Percentiles rank a stretch among this genome's conserved stretches.
Conservation (phyloP, 2,888 invertebrate genomes). For the Morinoia aosen region DNA sequence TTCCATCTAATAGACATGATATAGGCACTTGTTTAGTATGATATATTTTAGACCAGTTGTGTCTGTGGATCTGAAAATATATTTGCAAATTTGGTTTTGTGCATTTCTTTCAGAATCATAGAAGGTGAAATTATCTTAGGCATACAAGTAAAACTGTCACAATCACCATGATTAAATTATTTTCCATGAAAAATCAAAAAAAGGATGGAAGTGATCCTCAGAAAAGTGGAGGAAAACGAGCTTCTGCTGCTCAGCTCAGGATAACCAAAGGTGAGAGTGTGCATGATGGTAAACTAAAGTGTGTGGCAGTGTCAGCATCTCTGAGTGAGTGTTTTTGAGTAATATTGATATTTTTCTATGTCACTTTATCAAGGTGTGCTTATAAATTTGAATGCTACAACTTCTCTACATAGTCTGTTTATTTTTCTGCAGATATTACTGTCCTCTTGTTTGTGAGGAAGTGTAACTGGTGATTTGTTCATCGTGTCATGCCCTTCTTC, state of each 20-base stretch:
- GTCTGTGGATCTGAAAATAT: background rate
- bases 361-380: background rate
- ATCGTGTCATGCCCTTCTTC: no score
- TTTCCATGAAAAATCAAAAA: slow-evolving; percentile 98
- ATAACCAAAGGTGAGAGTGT: slow-evolving; percentile 89
- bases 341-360: background rate
- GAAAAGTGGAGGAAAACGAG: slow-evolving; percentile 86
- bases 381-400: background rate
- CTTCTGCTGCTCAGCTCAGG: slow-evolving; percentile 95
- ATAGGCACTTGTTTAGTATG: no score
- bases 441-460: no score
- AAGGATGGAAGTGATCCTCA: slow-evolving; percentile 94
- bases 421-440: no score
- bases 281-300: background rate
- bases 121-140: background rate
- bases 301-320: background rate
- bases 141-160: slow-evolving; percentile 56
- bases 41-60: background rate
- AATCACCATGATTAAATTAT: slow-evolving; percentile 91
- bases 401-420: no score
- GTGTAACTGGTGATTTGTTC: background rate
- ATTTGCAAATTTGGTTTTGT: background rate
- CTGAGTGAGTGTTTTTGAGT: background rate
- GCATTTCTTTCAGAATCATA: background rate
- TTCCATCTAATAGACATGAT: no score